phyloP scores from a whole-genome alignment of 2,113 vertebrate species.

The Leiothrix lutea region DNA sequence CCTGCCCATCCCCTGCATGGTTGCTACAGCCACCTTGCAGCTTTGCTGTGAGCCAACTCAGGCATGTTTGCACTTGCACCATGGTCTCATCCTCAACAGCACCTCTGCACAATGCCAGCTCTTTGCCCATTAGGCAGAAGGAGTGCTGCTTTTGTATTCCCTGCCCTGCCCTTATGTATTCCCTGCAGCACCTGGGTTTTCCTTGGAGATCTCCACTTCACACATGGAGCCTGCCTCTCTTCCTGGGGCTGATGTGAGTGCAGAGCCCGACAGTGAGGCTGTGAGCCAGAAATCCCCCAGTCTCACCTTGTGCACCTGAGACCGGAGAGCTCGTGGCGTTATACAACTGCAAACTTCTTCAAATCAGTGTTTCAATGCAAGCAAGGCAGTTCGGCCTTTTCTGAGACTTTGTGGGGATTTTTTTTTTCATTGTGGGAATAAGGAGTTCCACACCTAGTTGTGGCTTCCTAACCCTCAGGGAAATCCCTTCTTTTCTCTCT shows the following conservation, averaged over 20 bases:
- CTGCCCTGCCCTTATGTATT: not conserved
- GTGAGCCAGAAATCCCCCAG: not conserved
- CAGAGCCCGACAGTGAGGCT: accelerated
- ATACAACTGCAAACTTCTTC: not conserved
- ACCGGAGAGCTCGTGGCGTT: accelerated
- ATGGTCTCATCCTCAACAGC: not conserved
- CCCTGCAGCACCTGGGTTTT: not conserved
- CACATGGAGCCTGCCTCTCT: not conserved
- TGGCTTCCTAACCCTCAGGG: not conserved
- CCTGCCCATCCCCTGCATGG: not conserved
- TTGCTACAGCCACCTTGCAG: not conserved
- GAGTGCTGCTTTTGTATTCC: not conserved
- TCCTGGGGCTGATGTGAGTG: not conserved
- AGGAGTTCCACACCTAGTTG: not conserved
- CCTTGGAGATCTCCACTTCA: not conserved
- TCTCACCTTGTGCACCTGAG: accelerated
- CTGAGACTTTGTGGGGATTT: not conserved
- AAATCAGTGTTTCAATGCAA: not conserved
- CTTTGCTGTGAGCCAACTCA: not conserved
- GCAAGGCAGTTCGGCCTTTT: not conserved
- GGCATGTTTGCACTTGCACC: not conserved
- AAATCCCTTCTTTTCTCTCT: not conserved
- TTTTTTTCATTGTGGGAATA: not conserved
- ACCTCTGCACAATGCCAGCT: accelerated
- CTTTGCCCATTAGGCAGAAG: not conserved